Evolutionary conservation across 2,113 vertebrate genomes (phyloP).

Genomic region (Rhinogobius similis): DNA sequence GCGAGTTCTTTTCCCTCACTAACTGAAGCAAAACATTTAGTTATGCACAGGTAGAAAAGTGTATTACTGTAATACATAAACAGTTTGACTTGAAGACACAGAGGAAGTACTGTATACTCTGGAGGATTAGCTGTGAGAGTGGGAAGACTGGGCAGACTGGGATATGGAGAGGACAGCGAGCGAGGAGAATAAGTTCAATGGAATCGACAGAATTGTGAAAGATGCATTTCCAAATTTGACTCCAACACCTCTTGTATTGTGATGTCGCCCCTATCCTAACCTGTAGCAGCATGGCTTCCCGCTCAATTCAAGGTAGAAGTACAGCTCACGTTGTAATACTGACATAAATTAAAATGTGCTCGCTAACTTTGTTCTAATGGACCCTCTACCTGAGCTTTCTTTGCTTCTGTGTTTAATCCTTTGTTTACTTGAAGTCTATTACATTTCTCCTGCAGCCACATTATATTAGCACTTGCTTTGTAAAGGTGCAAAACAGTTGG

Average conservation of each 20-base stretch:
- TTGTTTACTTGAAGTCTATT: slow-evolving; percentile 20
- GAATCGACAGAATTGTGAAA: too few relatives aligned
- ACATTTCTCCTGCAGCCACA: slow-evolving; percentile 9
- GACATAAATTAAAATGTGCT: neutral
- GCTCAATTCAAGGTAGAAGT: neutral
- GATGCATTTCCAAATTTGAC: too few relatives aligned
- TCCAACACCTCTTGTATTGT: too few relatives aligned
- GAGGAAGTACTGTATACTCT: too few relatives aligned
- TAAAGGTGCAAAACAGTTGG: slow-evolving; percentile 27
- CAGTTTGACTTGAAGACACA: too few relatives aligned
- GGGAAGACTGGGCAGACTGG: too few relatives aligned
- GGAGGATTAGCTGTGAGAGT: too few relatives aligned
- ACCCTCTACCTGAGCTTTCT: slow-evolving; percentile 6
- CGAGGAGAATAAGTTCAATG: too few relatives aligned
- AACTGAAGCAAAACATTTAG: neutral
- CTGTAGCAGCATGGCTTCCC: neutral
- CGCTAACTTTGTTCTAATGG: slow-evolving; percentile 3
- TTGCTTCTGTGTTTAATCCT: neutral
- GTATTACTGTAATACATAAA: too few relatives aligned
- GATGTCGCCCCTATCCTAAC: neutral
- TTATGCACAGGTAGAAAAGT: too few relatives aligned
- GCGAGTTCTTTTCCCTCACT: too few relatives aligned
- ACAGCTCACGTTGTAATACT: neutral
- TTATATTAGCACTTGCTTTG: neutral
- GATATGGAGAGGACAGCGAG: too few relatives aligned